A percentile compares a stretch with the other conserved stretches of the same genome.
These are phyloP conservation scores for Picathartes gymnocephalus DNA, from an alignment of 2,113 vertebrate species.

Conservation along the genomic window DNA sequence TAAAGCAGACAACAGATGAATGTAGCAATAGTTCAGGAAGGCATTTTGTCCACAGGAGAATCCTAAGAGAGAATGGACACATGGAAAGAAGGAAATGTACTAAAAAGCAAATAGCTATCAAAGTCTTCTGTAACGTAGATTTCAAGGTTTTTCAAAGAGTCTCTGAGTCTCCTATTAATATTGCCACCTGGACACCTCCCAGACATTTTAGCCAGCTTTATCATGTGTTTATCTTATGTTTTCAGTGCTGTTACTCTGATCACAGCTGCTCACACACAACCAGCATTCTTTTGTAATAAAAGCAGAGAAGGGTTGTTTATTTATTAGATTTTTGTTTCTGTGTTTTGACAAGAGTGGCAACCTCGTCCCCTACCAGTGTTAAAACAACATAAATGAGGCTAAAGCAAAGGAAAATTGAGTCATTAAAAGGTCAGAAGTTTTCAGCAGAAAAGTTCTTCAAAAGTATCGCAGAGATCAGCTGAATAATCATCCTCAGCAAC, in stretches of 20 bases:
- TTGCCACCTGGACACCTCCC: background rate
- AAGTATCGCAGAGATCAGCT: background rate
- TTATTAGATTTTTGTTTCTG: background rate
- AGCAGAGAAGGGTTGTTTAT: background rate
- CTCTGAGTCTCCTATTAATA: background rate
- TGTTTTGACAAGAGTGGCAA: background rate
- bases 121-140: background rate
- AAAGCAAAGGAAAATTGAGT: background rate
- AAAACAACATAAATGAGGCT: background rate
- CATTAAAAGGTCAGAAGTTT: background rate
- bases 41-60: background rate
- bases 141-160: background rate
- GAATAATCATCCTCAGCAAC: background rate
- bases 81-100: background rate
- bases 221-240: background rate
- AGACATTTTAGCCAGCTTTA: background rate
- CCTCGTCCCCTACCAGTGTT: background rate
- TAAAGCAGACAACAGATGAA: background rate
- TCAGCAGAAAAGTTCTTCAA: background rate
- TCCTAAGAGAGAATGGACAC: background rate
- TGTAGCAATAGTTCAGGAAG: background rate
- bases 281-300: background rate
- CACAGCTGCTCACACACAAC: background rate
- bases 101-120: no score
- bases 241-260: background rate